Conservation (phyloP, 1,140 invertebrate genomes). For the Lucilia sericata region DNA sequence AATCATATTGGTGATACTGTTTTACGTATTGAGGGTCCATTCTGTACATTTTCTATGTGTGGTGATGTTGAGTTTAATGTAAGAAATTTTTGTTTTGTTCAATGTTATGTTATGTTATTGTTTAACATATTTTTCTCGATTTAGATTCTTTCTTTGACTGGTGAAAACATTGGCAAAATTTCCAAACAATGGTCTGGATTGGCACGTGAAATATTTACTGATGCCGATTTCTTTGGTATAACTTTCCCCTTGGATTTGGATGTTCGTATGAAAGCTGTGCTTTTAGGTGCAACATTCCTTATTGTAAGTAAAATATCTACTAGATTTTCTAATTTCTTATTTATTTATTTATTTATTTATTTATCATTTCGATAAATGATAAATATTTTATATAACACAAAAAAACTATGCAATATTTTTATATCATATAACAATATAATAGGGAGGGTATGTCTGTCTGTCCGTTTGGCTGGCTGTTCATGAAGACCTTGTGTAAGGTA, state of each 20-base stretch:
- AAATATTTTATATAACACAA: too few relatives aligned
- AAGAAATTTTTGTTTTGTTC: slow-evolving; percentile 50
- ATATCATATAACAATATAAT: too few relatives aligned
- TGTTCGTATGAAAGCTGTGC: slow-evolving; percentile 83
- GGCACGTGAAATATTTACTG: slow-evolving; percentile 78
- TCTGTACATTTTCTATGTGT: slow-evolving; percentile 84
- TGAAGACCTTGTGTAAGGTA: too few relatives aligned
- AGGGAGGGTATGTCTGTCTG: too few relatives aligned
- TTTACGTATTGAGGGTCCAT: slow-evolving; percentile 85
- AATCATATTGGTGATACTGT: slow-evolving; percentile 82
- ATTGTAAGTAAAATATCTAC: slow-evolving; percentile 72
- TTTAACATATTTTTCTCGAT: not conserved
- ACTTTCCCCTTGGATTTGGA: slow-evolving; percentile 84
- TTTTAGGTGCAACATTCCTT: slow-evolving; percentile 81
- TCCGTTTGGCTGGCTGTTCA: too few relatives aligned
- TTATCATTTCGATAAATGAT: too few relatives aligned
- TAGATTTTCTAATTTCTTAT: not conserved
- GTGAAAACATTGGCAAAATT: slow-evolving; percentile 79
- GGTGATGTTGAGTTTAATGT: slow-evolving; percentile 82
- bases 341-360: too few relatives aligned
- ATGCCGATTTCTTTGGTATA: slow-evolving; percentile 83
- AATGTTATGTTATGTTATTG: not conserved
- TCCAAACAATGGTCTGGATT: slow-evolving; percentile 83
- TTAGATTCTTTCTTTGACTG: slow-evolving; percentile 75
- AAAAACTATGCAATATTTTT: too few relatives aligned